These are phyloP conservation scores for Hemaris fuciformis DNA, from an alignment of 2,888 invertebrate species.

Conservation along the genomic window DNA sequence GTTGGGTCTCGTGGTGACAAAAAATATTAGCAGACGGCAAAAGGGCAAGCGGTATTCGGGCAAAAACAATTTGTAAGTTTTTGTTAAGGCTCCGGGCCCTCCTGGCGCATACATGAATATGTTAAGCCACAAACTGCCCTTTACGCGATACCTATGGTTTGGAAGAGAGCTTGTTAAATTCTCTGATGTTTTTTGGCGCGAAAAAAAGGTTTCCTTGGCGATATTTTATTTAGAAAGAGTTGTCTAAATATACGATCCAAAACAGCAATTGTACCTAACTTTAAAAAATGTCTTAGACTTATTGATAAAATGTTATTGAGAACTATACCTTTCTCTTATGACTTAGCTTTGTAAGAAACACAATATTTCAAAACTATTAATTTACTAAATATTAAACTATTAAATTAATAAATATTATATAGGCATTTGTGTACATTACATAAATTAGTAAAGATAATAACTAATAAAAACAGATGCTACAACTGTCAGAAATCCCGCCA, in stretches of 20 bases:
- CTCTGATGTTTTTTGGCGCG: constrained; percentile 23
- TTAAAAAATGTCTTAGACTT: too few relatives aligned
- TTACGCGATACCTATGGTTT: constrained; percentile 33
- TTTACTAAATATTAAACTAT: too few relatives aligned
- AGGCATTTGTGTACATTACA: too few relatives aligned
- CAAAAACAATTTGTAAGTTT: constrained; percentile 68
- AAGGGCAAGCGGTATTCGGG: constrained; percentile 48
- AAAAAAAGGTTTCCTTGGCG: neutral
- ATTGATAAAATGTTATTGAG: too few relatives aligned
- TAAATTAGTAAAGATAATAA: too few relatives aligned
- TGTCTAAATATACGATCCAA: too few relatives aligned
- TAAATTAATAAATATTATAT: too few relatives aligned
- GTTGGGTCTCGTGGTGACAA: neutral
- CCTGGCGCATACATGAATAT: constrained; percentile 57
- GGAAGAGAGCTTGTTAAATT: constrained; percentile 27
- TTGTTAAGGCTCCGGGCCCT: constrained; percentile 46
- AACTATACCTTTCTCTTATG: too few relatives aligned
- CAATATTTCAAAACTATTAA: too few relatives aligned
- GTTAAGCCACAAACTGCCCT: constrained; percentile 41
- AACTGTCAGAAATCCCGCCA: neutral
- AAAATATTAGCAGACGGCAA: constrained; percentile 33
- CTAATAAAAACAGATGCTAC: neutral
- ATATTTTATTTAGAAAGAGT: neutral
- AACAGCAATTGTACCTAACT: too few relatives aligned
- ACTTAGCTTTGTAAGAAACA: too few relatives aligned